Conservation (phyloP, 2,113 vertebrate genomes). For the Elgaria multicarinata region DNA sequence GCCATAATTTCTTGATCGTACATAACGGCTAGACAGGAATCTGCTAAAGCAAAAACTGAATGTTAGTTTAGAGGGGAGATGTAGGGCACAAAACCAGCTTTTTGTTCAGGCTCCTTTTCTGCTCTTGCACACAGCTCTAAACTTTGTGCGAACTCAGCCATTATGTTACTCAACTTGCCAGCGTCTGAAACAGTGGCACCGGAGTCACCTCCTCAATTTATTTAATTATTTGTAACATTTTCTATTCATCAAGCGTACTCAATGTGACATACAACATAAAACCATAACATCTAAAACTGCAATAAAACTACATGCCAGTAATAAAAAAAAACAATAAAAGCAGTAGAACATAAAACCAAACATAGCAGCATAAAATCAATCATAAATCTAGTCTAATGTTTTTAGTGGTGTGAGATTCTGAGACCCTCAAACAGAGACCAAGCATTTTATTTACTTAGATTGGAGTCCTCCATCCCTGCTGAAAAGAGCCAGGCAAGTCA, state of each 20-base stretch:
- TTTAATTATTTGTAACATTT: neutral
- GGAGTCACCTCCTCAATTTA: neutral
- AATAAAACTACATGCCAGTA: neutral
- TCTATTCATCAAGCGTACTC: constrained; percentile 4
- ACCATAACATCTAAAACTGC: neutral
- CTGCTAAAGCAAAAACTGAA: too few species aligned
- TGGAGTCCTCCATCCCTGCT: too few species aligned
- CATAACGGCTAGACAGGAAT: too few species aligned
- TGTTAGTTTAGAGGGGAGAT: too few species aligned
- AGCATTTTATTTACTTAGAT: too few species aligned
- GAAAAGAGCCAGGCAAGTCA: too few species aligned
- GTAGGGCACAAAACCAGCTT: too few species aligned
- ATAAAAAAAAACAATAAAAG: neutral
- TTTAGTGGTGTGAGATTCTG: neutral
- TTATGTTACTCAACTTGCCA: neutral
- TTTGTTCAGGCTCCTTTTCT: too few species aligned
- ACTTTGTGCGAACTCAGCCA: too few species aligned
- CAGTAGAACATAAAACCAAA: neutral
- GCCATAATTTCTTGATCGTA: too few species aligned
- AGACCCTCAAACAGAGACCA: neutral
- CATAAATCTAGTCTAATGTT: neutral
- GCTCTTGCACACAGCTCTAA: too few species aligned
- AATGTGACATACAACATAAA: neutral
- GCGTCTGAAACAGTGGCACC: neutral
- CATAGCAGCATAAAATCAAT: neutral